Base-by-base conservation (phyloP, 1,140 invertebrate genomes). In the Berghia stephanieae region DNA sequence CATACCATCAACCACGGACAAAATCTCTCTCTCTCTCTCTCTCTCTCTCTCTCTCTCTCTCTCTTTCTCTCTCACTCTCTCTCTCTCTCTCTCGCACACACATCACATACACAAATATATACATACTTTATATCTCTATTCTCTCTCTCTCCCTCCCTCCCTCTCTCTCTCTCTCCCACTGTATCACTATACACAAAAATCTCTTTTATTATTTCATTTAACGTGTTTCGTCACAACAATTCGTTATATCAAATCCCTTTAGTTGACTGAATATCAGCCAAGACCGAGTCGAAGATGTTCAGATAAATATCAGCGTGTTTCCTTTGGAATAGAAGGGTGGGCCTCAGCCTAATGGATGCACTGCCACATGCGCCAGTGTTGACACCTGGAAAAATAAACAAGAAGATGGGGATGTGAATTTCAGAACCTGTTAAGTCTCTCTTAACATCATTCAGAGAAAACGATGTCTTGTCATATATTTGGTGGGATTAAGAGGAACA, bases 221-320 rank as follows among this genome's bases (percentile, higher is more conserved):
- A 60, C 31, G 24, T 60, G 31, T 60, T 8, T 60, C 21, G 8
- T 8, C 31, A 60, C 31, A 24, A n/a, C 21, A n/a, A 24, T 60
- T 24, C 31, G 6, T 60, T 24, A n/a, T 13, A n/a, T 24, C 31
- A 24, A n/a, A 60, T 8, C 8, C 31, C 8, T 60, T 8, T 60
- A 60, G 21, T 8, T 60, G 66, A 27, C 46, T 70, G 55, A 24
- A 72, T 10, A 1, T 75, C n/a, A 36, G 42, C 44, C n/a, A 86
- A 42, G 3, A 84, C 81, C 13, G 60, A 63, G 75, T 94, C 91
- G 55, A 99, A 93, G 60, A 91, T 92, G 79, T 98, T 95, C 66
- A 99, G 90, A 88, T 98, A 97, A 80, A 98, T 94, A 83, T 98
- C 93, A 0, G 95, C 95, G 89, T 99, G 98, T 77, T 95, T 92